Base-by-base conservation (phyloP, 2,888 invertebrate genomes). In the Synanthedon tipuliformis region DNA sequence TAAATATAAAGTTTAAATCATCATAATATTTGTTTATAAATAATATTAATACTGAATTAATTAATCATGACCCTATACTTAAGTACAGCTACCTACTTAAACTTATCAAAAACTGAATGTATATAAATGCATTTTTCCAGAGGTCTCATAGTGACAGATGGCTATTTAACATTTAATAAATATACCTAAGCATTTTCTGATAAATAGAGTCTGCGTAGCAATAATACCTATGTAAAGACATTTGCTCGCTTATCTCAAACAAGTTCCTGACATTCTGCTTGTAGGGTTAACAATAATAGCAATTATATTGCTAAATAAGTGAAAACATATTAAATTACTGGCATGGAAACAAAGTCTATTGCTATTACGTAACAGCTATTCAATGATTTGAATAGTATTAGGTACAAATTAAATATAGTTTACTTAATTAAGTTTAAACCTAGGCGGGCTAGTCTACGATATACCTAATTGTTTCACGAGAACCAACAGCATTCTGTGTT, bases 401-500 rank as follows among this genome's bases (percentile, higher is more conserved):
- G 23, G 23, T 23, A 3, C 34, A 34, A 10, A 10, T 34, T 34
- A 34, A 10, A 34, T 34, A 34, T 34, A 34, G 10, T 34, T 10
- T 3, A 34, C 34, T 3, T 8, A 34, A 34, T 34, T 34, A 34
- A 34, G 34, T 34, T 34, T 10, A 34, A 34, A 34, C 8, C 34
- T 34, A 34, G 34, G 34, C 10, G 2, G 5, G 34, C 34, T 10
- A 34, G 34, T 34, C 34, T 34, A 34, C 34, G 34, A 34, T 53
- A 51, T 45, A n/a, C n/a, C n/a, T n/a, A 10, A 8, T 55, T 54
- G 8, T 10, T 34, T 34, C 34, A 10, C 34, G 34, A 34, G 34
- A 34, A 34, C 34, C 34, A 34, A 56, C 50, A 40, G 52, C 58
- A 48, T 56, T 54, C 34, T 13, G n/a, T n/a, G 40, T 15, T 70